A percentile compares a stretch with the other conserved stretches of the same genome.
phyloP scores from a whole-genome alignment of 2,797 vertebrate genomes.

The Phataginus tetradactyla region DNA sequence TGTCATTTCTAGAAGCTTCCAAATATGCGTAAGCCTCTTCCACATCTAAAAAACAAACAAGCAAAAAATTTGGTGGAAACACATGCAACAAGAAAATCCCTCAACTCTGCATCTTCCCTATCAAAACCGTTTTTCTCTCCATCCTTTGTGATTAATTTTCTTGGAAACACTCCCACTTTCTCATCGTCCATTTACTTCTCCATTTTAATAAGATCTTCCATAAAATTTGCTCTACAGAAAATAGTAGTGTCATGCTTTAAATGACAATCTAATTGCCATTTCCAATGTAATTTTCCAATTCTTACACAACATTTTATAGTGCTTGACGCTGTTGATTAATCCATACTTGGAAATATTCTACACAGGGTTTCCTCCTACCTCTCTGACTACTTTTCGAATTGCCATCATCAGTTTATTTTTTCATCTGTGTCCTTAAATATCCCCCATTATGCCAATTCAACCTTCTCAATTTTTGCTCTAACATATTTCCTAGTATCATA shows the following conservation, averaged over 20 bases:
- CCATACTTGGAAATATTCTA: not conserved
- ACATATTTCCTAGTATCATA: not conserved
- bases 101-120: not conserved
- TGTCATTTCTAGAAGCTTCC: not conserved
- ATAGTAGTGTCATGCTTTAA: not conserved
- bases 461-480: not conserved
- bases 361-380: not conserved
- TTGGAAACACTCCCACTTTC: not conserved
- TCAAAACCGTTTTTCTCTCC: not conserved
- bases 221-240: not conserved
- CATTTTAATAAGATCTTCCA: not conserved
- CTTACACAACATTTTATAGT: not conserved
- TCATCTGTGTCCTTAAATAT: not conserved
- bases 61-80: not conserved
- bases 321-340: not conserved
- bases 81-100: not conserved
- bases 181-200: not conserved
- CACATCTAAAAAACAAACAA: not conserved
- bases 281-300: not conserved
- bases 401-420: not conserved
- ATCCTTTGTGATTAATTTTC: not conserved
- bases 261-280: not conserved
- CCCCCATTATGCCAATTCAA: not conserved
- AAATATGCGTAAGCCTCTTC: not conserved
- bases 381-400: not conserved